These are phyloP conservation scores for Germaria angustata DNA, from an alignment of 2,888 invertebrate species.

Conservation along the genomic window DNA sequence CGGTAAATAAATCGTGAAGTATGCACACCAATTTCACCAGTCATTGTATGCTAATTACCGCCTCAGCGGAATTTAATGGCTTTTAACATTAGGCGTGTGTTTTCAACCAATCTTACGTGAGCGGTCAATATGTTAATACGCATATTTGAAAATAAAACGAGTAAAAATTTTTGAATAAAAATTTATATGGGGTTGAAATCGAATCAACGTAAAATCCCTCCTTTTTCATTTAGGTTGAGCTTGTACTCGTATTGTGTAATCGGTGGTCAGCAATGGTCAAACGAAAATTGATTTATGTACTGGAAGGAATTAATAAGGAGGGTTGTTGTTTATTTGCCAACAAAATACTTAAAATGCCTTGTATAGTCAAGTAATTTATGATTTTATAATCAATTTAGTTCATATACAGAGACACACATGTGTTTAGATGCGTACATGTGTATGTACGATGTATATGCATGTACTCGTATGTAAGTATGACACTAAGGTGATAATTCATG, in stretches of 20 bases:
- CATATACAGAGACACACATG: neutral
- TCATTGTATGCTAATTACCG: conserved; percentile 65
- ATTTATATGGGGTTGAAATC: conserved; percentile 47
- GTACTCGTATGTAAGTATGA: no score
- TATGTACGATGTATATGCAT: no score
- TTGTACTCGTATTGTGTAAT: neutral
- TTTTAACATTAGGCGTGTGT: neutral
- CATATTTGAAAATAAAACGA: neutral
- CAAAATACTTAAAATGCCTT: conserved; percentile 19
- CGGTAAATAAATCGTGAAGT: no score
- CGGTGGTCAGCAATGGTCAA: conserved; percentile 53
- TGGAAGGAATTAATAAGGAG: conserved; percentile 59
- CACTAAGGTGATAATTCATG: no score
- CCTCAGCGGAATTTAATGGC: conserved; percentile 68
- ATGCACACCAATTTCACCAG: conserved; percentile 5
- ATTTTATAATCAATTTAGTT: conserved; percentile 18
- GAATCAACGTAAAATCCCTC: neutral
- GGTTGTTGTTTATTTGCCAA: conserved; percentile 37
- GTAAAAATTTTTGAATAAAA: neutral
- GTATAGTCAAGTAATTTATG: conserved; percentile 25
- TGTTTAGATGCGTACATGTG: no score
- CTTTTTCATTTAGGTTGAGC: neutral
- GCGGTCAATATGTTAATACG: neutral
- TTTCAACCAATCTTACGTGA: neutral
- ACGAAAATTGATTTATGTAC: conserved; percentile 66